A percentile compares a stretch with the other conserved stretches of the same genome.
Conservation (phyloP, 2,797 vertebrate genomes). For the Tamandua tetradactyla region DNA sequence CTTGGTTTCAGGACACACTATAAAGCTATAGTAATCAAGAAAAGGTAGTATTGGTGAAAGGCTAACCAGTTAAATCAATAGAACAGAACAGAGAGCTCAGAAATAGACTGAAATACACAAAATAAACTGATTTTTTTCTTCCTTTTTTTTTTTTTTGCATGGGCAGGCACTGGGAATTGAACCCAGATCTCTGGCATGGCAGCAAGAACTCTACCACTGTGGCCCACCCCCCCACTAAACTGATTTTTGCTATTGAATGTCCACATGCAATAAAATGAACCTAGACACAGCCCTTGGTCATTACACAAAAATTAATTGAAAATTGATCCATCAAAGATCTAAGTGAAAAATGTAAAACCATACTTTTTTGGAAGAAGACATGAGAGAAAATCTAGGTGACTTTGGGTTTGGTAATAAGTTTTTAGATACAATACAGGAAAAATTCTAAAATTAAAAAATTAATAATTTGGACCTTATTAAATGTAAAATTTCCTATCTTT, state of each 20-base stretch:
- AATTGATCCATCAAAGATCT: neutral
- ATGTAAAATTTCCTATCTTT: neutral
- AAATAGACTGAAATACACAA: neutral
- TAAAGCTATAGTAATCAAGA: neutral
- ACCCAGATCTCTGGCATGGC: no score
- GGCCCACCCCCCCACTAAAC: no score
- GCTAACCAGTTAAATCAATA: neutral
- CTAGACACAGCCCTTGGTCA: neutral
- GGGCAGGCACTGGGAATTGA: no score
- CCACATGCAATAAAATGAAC: neutral
- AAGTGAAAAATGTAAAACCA: neutral
- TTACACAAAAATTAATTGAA: neutral
- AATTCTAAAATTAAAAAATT: neutral
- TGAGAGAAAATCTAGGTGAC: neutral
- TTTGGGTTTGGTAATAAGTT: neutral
- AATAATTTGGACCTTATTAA: neutral
- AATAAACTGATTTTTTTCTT: no score
- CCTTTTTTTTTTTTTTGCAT: no score
- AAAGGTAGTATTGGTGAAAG: neutral
- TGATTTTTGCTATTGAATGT: neutral
- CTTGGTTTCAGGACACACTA: neutral
- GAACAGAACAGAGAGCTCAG: neutral
- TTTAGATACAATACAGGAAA: neutral
- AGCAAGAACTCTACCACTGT: no score
- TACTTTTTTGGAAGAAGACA: neutral